These are phyloP conservation scores for Haemorhous mexicanus DNA, from an alignment of 2,113 vertebrate species.

Conservation along the genomic window DNA sequence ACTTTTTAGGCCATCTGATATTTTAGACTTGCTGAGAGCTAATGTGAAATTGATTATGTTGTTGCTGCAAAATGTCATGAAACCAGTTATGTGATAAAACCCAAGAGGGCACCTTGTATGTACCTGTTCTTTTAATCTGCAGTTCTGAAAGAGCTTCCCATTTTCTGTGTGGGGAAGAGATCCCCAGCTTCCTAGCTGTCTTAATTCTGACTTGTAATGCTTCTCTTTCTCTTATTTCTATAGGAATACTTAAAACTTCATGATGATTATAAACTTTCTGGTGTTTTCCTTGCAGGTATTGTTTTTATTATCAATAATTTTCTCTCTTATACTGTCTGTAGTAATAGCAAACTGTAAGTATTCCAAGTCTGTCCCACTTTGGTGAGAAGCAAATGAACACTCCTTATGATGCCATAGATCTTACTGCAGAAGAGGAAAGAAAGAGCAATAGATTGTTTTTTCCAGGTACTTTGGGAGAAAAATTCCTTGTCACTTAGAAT, in stretches of 20 bases:
- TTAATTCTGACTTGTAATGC: neutral
- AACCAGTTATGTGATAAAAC: neutral
- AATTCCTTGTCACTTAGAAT: neutral
- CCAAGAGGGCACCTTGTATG: neutral
- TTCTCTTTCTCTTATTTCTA: slow-evolving; percentile 19
- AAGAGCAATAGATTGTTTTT: neutral
- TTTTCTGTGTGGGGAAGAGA: neutral
- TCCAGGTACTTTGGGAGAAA: neutral
- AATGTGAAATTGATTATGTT: neutral
- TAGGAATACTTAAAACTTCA: slow-evolving; percentile 84
- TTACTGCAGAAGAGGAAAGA: neutral
- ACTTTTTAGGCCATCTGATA: neutral
- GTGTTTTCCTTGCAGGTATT: slow-evolving; percentile 87
- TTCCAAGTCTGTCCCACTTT: neutral
- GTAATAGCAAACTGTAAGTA: neutral
- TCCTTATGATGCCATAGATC: neutral
- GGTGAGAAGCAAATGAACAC: neutral
- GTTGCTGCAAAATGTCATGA: neutral
- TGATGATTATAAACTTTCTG: slow-evolving; percentile 75
- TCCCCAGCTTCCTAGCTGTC: neutral
- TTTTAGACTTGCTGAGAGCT: neutral
- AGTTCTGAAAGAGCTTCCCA: neutral
- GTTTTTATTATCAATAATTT: neutral
- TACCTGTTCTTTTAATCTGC: neutral
- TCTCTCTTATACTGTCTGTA: neutral